Evolutionary conservation across 2,797 vertebrate genomes (phyloP).

Genomic region (Adrianichthys oophorus): DNA sequence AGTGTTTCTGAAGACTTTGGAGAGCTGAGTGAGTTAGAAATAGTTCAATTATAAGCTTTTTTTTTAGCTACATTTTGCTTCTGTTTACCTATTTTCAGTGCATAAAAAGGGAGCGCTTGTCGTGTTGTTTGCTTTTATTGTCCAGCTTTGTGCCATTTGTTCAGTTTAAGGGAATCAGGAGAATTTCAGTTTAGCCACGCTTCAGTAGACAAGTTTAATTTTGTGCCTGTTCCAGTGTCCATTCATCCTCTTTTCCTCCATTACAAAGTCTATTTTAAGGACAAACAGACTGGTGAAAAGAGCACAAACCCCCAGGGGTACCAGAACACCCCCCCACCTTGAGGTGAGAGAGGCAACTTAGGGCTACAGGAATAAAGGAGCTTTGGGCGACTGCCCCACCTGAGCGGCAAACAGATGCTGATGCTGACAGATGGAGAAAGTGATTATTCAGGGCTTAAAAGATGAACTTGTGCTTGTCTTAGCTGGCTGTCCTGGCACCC

Average conservation of each 20-base stretch:
- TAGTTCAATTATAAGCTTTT: slow-evolving; percentile 17
- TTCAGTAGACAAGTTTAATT: slow-evolving; percentile 40
- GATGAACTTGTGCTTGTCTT: slow-evolving; percentile 70
- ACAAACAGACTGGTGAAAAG: slow-evolving; percentile 56
- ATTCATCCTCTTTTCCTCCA: slow-evolving; percentile 17
- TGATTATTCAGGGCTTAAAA: slow-evolving; percentile 74
- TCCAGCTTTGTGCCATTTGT: slow-evolving; percentile 50
- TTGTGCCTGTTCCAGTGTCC: slow-evolving; percentile 18
- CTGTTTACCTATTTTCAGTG: slow-evolving; percentile 40
- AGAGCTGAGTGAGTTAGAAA: background rate
- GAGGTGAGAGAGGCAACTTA: slow-evolving; percentile 33
- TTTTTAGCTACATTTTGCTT: slow-evolving; percentile 33
- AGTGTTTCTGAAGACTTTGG: slow-evolving; percentile 17
- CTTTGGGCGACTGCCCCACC: slow-evolving; percentile 49
- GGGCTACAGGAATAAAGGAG: slow-evolving; percentile 52
- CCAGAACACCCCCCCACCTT: slow-evolving; percentile 7
- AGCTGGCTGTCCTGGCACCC: slow-evolving; percentile 46
- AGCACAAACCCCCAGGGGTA: slow-evolving; percentile 13
- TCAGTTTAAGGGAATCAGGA: slow-evolving; percentile 40
- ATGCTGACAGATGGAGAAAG: slow-evolving; percentile 70
- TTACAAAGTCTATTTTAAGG: slow-evolving; percentile 16
- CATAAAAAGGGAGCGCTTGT: slow-evolving; percentile 39
- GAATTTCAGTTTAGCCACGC: slow-evolving; percentile 41
- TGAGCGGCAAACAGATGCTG: slow-evolving; percentile 59
- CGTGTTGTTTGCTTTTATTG: slow-evolving; percentile 43